These are phyloP conservation scores for Hestina assimilis DNA, from an alignment of 1,140 invertebrate species.

Conservation along the genomic window DNA sequence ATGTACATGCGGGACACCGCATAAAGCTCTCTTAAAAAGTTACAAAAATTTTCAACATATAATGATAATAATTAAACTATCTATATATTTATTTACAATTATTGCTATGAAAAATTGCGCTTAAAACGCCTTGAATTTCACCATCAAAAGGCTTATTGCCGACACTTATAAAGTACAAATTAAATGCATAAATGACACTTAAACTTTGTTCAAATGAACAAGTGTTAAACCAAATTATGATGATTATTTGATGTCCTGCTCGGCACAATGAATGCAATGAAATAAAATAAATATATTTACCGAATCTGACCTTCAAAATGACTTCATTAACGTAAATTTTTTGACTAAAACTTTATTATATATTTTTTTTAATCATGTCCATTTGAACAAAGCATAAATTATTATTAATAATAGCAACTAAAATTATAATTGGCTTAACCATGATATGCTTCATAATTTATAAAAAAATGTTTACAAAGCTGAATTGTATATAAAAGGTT, in stretches of 20 bases:
- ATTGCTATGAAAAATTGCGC: constrained; percentile 74
- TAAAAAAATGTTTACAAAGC: constrained; percentile 6
- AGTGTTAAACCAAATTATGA: background rate
- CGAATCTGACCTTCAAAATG: background rate
- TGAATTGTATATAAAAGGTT: background rate
- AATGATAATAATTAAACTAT: constrained; percentile 78
- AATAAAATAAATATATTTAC: too few relatives aligned
- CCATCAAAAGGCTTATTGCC: constrained; percentile 61
- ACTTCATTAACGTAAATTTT: too few relatives aligned
- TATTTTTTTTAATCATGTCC: background rate
- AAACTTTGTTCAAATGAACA: constrained; percentile 21
- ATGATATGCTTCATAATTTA: constrained; percentile 50
- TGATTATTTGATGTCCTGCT: too few relatives aligned
- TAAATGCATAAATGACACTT: constrained; percentile 23
- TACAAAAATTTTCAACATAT: constrained; percentile 70
- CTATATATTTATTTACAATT: constrained; percentile 73
- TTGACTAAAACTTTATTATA: too few relatives aligned
- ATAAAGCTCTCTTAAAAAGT: constrained; percentile 77
- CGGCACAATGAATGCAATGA: too few relatives aligned
- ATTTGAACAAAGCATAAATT: constrained; percentile 44
- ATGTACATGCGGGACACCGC: constrained; percentile 67
- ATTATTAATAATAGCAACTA: constrained; percentile 44
- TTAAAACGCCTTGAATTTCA: constrained; percentile 61
- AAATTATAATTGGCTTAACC: constrained; percentile 41
- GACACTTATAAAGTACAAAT: constrained; percentile 24